Evolutionary conservation across 2,113 vertebrate species (phyloP).

Genomic region (Datnioides undecimradiatus): DNA sequence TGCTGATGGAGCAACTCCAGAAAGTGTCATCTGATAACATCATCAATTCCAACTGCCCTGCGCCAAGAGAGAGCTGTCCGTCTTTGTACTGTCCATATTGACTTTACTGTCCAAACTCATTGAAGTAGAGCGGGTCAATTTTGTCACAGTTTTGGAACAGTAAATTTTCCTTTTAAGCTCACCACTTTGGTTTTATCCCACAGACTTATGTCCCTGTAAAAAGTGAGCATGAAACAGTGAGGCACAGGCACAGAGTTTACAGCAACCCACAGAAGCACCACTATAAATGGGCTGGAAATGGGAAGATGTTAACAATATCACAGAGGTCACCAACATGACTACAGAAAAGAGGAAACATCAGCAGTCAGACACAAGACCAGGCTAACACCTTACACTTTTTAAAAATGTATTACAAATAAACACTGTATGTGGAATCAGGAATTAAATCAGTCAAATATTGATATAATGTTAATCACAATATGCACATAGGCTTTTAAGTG

Average conservation of each 20-base stretch:
- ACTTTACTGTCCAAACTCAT: neutral
- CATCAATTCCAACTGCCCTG: neutral
- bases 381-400: no score
- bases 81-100: neutral
- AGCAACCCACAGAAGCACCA: constrained; percentile 16
- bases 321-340: constrained; percentile 29
- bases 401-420: no score
- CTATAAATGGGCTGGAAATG: constrained; percentile 27
- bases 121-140: neutral
- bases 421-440: no score
- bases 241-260: constrained; percentile 32
- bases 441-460: no score
- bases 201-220: neutral
- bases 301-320: constrained; percentile 38
- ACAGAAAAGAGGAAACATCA: constrained; percentile 26
- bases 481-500: no score
- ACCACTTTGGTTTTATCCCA: constrained; percentile 7
- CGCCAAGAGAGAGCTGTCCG: neutral
- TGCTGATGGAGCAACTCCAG: neutral
- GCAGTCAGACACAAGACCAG: neutral
- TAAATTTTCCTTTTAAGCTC: neutral
- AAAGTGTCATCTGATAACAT: neutral
- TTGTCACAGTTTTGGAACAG: neutral
- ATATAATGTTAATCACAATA: no score
- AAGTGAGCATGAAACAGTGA: constrained; percentile 24